Base-by-base conservation (phyloP, 1,140 invertebrate genomes). In the Atopsyche davidsoni region DNA sequence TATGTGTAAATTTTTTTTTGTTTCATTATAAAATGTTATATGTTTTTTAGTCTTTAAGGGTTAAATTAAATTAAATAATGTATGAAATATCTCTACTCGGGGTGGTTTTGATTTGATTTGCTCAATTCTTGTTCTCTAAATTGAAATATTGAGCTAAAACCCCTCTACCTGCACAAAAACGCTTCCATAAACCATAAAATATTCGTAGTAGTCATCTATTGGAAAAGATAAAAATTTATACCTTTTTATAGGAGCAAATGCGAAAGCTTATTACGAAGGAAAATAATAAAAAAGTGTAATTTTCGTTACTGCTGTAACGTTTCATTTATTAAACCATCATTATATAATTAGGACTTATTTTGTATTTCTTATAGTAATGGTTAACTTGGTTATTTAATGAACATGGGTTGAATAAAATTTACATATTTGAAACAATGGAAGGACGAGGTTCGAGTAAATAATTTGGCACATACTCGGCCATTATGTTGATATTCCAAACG, bases 271-370 rank as follows among this genome's bases (percentile, higher is more conserved):
- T 28, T 9, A 28, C 7, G 13, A 28, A 9, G 25, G 13, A 28
- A 28, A n/a, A 49, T 40, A 49, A 40, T 25, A 50, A 18, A 11
- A 24, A 51, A 24, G 35, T 22, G 43, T 23, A 55, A 34, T 52
- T 44, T 56, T 46, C 39, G 55, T 57, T 40, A 53, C 51, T 36
- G 46, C 16, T 13, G 51, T 50, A 51, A 57, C 55, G 47, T 50
- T 57, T 51, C 32, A 21, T 57, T 57, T 57, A 57, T 57, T 57
- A 53, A 53, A 53, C 48, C 46, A 53, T 52, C 44, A 49, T 53
- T 53, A 41, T 50, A 57, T 57, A 50, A 53, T 53, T 57, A 53
- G 43, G 39, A 52, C 48, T 57, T 57, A 52, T 53, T 57, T 46
- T 42, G 39, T 28, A 9, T 46, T 42, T 47, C 55, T 53, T 57